These are phyloP conservation scores for Protonibea diacanthus DNA, from an alignment of 2,797 vertebrate species.

Conservation along the genomic window DNA sequence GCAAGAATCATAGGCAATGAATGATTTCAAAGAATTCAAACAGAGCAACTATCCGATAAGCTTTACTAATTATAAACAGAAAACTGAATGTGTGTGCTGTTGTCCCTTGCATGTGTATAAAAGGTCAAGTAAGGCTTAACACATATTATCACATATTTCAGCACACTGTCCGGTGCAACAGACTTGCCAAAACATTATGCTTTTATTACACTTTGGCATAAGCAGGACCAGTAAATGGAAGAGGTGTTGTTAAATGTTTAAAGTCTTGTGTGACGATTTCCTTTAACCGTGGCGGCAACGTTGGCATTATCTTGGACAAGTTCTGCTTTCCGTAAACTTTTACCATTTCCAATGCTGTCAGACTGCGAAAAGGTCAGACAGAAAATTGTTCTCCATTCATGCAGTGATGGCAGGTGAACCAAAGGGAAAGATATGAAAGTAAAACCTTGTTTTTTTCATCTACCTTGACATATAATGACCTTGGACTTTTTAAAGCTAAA, in stretches of 20 bases:
- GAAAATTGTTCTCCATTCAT: conserved; percentile 52
- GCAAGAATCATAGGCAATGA: not conserved
- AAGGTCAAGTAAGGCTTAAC: conserved; percentile 28
- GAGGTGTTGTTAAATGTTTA: conserved; percentile 28
- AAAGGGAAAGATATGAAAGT: conserved; percentile 50
- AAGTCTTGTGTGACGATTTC: conserved; percentile 22
- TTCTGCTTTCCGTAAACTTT: conserved; percentile 61
- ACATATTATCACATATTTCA: not conserved
- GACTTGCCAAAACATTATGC: conserved; percentile 22
- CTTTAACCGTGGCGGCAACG: conserved; percentile 34
- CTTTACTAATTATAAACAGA: conserved; percentile 30
- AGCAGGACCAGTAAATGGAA: conserved; percentile 11
- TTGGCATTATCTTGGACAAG: conserved; percentile 45
- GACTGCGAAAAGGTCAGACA: conserved; percentile 68
- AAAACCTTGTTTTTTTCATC: conserved; percentile 46
- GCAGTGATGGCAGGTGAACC: conserved; percentile 56
- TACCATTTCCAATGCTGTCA: conserved; percentile 55
- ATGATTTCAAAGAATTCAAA: conserved; percentile 35
- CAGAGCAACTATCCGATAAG: conserved; percentile 5
- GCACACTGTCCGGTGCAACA: conserved; percentile 21
- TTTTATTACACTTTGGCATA: conserved; percentile 48
- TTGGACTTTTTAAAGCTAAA: conserved; percentile 38
- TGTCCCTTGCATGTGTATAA: conserved; percentile 7
- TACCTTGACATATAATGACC: conserved; percentile 48
- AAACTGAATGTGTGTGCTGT: conserved; percentile 5